Percentiles rank a stretch among this genome's conserved stretches.
These are phyloP conservation scores for Melanotaenia boesemani DNA, from an alignment of 2,797 vertebrate genomes.

Conservation along the genomic window DNA sequence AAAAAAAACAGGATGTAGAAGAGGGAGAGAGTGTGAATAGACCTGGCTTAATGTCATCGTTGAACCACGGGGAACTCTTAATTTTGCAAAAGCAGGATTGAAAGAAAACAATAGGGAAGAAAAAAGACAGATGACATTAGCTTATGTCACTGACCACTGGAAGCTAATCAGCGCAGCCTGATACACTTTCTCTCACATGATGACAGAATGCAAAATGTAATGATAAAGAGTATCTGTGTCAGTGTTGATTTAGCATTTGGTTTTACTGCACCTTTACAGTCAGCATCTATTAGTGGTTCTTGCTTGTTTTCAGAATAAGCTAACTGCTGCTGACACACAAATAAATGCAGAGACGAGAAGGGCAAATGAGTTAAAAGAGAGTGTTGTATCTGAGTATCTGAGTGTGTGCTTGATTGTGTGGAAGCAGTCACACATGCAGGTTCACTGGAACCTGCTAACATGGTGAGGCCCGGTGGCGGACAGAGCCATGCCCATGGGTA, in stretches of 20 bases:
- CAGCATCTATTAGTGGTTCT: background rate
- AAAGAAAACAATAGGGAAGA: background rate
- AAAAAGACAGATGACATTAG: too few relatives aligned
- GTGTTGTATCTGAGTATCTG: slow-evolving; percentile 1
- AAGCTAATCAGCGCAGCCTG: background rate
- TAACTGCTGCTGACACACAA: slow-evolving; percentile 10
- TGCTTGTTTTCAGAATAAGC: slow-evolving; percentile 1
- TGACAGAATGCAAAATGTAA: slow-evolving; percentile 1
- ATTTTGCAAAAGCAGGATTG: background rate
- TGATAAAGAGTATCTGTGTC: slow-evolving; percentile 1
- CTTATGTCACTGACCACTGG: background rate
- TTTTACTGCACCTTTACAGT: slow-evolving; percentile 1
- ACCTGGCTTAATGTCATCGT: background rate
- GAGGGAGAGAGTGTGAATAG: background rate
- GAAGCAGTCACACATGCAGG: slow-evolving; percentile 26
- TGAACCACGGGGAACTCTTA: background rate
- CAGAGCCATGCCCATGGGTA: slow-evolving; percentile 50
- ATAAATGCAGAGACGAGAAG: background rate
- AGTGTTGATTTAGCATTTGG: background rate
- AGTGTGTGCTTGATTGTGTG: background rate
- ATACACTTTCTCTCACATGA: background rate
- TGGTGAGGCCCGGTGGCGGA: slow-evolving; percentile 55
- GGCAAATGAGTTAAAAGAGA: slow-evolving; percentile 30
- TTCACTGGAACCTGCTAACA: slow-evolving; percentile 55
- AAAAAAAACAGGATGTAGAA: background rate